These are phyloP conservation scores for Fregata magnificens DNA, from an alignment of 2,113 vertebrate genomes.

Conservation along the genomic window DNA sequence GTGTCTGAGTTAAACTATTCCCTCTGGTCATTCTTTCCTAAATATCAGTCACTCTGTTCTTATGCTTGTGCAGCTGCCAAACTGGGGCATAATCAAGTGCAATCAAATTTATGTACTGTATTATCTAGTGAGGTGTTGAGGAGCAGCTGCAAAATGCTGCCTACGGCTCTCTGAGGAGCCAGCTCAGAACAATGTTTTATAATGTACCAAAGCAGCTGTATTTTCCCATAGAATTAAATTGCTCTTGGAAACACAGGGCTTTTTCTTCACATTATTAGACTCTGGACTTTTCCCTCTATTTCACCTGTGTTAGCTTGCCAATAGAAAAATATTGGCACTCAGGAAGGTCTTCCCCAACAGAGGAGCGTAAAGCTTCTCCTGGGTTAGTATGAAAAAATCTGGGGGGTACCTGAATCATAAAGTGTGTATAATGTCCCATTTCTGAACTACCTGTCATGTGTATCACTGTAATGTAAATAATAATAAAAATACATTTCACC, in stretches of 20 bases:
- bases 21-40: neutral
- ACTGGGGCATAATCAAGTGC: neutral
- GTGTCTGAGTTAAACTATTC: neutral
- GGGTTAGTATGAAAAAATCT: neutral
- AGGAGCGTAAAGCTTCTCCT: neutral
- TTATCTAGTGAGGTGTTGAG: neutral
- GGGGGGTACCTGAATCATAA: neutral
- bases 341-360: neutral
- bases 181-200: neutral
- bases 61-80: neutral
- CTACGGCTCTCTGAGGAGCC: neutral
- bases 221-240: neutral
- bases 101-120: neutral
- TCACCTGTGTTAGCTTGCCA: neutral
- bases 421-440: neutral
- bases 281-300: neutral
- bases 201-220: neutral
- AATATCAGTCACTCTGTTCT: neutral
- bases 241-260: neutral
- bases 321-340: neutral
- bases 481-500: neutral
- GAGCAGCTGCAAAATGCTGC: neutral
- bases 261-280: neutral
- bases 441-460: neutral
- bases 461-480: neutral